phyloP scores from a whole-genome alignment of 2,113 vertebrate genomes.

The Mixornis gularis region DNA sequence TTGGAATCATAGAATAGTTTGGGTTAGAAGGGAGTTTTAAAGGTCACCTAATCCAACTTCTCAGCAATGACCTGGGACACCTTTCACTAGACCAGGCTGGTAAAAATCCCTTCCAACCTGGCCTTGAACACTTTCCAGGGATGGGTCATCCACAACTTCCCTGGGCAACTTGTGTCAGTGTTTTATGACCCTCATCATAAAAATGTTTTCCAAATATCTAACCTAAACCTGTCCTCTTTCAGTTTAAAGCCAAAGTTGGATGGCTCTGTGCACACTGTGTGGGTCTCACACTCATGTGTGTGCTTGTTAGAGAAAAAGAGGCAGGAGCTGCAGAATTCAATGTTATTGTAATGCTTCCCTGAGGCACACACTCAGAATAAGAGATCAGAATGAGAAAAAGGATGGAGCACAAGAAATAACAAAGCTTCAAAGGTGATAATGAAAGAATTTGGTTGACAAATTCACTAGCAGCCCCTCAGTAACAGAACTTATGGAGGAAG shows the following conservation, averaged over 20 bases:
- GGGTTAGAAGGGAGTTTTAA: not conserved
- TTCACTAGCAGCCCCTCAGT: not conserved
- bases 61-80: not conserved
- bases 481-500: not conserved
- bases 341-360: not conserved
- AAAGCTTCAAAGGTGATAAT: not conserved
- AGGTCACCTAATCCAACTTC: not conserved
- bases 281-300: rapidly evolving
- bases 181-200: not conserved
- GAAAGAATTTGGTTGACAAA: not conserved
- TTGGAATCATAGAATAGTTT: not conserved
- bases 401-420: not conserved
- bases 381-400: not conserved
- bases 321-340: not conserved
- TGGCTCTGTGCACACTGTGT: rapidly evolving
- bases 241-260: too few species aligned
- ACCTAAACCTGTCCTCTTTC: not conserved
- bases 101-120: not conserved
- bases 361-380: not conserved
- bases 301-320: not conserved
- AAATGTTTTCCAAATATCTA: not conserved
- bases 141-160: not conserved
- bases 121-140: not conserved
- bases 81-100: not conserved
- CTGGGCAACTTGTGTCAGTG: not conserved